Conservation (phyloP, 23 tunicate species). For the Styela plicata region DNA sequence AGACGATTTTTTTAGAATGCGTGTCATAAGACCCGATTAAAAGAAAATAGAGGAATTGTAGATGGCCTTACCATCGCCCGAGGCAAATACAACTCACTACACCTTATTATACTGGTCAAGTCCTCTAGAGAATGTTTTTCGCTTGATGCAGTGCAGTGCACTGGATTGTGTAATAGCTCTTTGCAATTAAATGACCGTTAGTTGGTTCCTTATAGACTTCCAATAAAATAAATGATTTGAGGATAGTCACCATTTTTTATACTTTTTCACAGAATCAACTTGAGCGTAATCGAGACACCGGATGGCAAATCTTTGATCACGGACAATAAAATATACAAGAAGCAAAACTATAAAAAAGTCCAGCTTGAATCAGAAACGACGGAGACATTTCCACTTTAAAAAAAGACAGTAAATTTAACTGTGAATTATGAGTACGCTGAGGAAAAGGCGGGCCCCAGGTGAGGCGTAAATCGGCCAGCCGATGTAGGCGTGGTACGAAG, state of each 20-base stretch:
- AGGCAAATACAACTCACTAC: too few relatives aligned
- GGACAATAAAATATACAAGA: not conserved
- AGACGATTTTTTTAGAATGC: too few relatives aligned
- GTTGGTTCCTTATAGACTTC: too few relatives aligned
- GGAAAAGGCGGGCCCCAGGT: not conserved
- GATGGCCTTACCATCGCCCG: too few relatives aligned
- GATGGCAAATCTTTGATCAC: not conserved
- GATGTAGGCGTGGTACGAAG: too few relatives aligned
- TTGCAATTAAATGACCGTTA: not conserved
- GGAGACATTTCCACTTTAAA: not conserved
- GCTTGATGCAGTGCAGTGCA: too few relatives aligned
- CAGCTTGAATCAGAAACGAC: not conserved
- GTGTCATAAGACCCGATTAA: too few relatives aligned
- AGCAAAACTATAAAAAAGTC: not conserved
- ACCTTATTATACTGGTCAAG: too few relatives aligned
- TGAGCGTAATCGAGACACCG: not conserved
- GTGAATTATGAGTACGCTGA: not conserved
- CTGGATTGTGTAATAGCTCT: not conserved
- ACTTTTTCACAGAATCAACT: not conserved
- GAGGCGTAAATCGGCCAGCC: too few relatives aligned
- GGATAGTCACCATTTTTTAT: not conserved
- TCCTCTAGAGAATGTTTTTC: too few relatives aligned
- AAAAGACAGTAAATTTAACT: not conserved
- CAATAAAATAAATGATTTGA: too few relatives aligned
- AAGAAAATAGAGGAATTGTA: too few relatives aligned